phyloP scores from a whole-genome alignment of 2,113 vertebrate species.

The Actenoides hombroni region DNA sequence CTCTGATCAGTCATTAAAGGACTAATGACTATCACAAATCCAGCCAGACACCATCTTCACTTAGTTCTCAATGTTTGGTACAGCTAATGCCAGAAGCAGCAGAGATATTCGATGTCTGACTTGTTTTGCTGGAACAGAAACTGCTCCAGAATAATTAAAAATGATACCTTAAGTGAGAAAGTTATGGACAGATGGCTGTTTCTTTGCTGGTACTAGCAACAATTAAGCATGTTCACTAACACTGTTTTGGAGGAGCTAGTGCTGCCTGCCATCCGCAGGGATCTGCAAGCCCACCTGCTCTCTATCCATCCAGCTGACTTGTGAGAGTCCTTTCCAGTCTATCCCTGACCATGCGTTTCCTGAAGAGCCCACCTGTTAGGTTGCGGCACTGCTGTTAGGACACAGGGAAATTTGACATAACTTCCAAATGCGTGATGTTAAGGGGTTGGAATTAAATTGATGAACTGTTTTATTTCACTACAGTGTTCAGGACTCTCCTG shows the following conservation, averaged over 20 bases:
- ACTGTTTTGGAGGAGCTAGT: background rate
- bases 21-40: background rate
- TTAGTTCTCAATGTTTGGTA: background rate
- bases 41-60: background rate
- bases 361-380: background rate
- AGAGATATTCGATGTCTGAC: background rate
- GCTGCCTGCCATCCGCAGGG: background rate
- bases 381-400: background rate
- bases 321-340: background rate
- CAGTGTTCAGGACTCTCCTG: background rate
- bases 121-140: background rate
- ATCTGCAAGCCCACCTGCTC: background rate
- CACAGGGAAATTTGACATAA: background rate
- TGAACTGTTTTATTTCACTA: background rate
- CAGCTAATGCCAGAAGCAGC: background rate
- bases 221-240: background rate
- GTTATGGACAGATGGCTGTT: background rate
- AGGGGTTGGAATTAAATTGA: background rate
- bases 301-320: background rate
- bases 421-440: rapidly evolving
- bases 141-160: background rate
- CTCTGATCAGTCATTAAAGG: background rate
- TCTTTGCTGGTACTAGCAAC: background rate
- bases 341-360: background rate
- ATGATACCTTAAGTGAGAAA: background rate